Evolutionary conservation across 2,113 vertebrate species (phyloP).

Genomic region (Brachirus orientalis): DNA sequence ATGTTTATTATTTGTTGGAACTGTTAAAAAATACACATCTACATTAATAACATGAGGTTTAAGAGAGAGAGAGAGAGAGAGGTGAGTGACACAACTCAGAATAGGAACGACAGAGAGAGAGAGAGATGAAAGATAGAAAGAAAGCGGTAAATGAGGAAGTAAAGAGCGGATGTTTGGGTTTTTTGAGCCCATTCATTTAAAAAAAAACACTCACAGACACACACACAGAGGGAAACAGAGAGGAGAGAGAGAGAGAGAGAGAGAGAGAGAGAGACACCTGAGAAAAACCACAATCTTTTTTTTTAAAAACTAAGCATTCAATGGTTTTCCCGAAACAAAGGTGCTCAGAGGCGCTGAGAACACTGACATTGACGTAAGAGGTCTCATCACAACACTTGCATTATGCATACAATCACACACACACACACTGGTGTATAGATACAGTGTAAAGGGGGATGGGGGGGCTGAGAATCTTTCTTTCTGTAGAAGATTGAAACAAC

Average conservation of each 20-base stretch:
- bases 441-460: conserved; percentile 52
- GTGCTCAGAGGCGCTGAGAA: conserved; percentile 76
- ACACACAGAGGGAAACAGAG: neutral
- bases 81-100: neutral
- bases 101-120: conserved; percentile 32
- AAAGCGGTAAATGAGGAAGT: conserved; percentile 83
- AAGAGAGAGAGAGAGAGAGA: neutral
- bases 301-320: conserved; percentile 60
- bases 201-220: conserved; percentile 68
- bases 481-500: conserved; percentile 61
- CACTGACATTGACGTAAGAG: conserved; percentile 79
- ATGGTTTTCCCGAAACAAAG: conserved; percentile 83
- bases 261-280: conserved; percentile 78
- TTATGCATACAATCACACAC: conserved; percentile 37
- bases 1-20: too few relatives aligned
- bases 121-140: conserved; percentile 61
- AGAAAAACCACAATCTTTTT: conserved; percentile 79
- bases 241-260: too few relatives aligned
- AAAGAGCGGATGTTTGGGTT: conserved; percentile 84
- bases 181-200: conserved; percentile 84
- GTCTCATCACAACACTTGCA: conserved; percentile 33
- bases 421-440: conserved; percentile 22
- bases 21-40: too few relatives aligned
- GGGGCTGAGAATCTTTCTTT: conserved; percentile 56
- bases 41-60: neutral